These are phyloP conservation scores for Aurelia aurita complex sp. Pacific DNA, from an alignment of 30 jellyfish, hydroid and myxozoan genomes.

Conservation along the genomic window DNA sequence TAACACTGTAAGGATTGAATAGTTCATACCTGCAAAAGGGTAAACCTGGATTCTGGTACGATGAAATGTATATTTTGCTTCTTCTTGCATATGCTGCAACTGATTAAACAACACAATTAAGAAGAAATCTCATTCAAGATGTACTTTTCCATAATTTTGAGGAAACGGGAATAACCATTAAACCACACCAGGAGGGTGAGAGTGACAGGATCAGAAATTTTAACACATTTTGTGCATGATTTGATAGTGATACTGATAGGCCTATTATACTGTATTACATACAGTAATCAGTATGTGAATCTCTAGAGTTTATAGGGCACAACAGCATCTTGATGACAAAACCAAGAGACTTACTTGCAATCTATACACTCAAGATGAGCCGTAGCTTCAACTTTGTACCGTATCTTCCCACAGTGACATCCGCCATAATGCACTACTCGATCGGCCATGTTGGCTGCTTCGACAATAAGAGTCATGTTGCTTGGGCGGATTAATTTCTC, in stretches of 20 bases:
- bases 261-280: too few species aligned
- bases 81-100: slow-evolving; percentile 86
- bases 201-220: too few species aligned
- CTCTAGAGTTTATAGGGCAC: too few species aligned
- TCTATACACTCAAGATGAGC: slow-evolving; percentile 53
- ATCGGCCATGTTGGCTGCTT: slow-evolving; percentile 38
- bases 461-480: neutral
- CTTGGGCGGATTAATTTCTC: too few species aligned
- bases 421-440: slow-evolving; percentile 74
- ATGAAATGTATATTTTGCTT: slow-evolving; percentile 90
- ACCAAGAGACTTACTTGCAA: slow-evolving; percentile 55
- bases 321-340: too few species aligned
- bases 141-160: too few species aligned
- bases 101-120: neutral
- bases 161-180: too few species aligned
- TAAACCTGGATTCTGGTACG: slow-evolving; percentile 77
- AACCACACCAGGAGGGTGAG: too few species aligned
- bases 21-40: slow-evolving; percentile 47
- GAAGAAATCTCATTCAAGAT: neutral
- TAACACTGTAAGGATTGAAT: neutral
- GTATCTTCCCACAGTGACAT: slow-evolving; percentile 93
- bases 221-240: too few species aligned
- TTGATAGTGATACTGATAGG: too few species aligned
- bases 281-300: too few species aligned
- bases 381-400: slow-evolving; percentile 80